These are phyloP conservation scores for Anguilla pacifica DNA, from an alignment of 2,797 vertebrate genomes.

Conservation along the genomic window DNA sequence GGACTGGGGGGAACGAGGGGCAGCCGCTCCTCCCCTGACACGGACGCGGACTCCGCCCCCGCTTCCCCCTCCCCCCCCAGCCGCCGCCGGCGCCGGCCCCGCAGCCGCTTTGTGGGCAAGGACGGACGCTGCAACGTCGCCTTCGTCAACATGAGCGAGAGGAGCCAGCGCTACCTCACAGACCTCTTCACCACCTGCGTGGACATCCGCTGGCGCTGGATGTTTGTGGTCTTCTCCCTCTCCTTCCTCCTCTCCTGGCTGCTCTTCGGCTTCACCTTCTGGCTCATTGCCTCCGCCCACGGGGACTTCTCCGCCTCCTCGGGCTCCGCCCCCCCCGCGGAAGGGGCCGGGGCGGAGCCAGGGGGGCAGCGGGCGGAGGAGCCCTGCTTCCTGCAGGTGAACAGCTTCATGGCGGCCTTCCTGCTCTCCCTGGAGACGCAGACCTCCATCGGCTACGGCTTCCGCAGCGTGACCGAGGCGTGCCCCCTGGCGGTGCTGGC, in stretches of 20 bases:
- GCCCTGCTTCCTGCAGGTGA: conserved; percentile 87
- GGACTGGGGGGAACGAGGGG: conserved; percentile 58
- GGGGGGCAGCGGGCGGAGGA: conserved; percentile 59
- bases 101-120: conserved; percentile 80
- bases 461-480: conserved; percentile 89
- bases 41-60: conserved; percentile 54
- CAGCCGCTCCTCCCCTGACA: conserved; percentile 50
- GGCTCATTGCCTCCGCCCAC: conserved; percentile 85
- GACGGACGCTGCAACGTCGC: conserved; percentile 81
- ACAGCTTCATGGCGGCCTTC: conserved; percentile 91
- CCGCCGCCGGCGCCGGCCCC: conserved; percentile 64
- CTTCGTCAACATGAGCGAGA: conserved; percentile 89
- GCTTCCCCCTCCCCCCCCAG: conserved; percentile 56
- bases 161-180: conserved; percentile 87
- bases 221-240: conserved; percentile 90
- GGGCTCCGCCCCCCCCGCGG: conserved; percentile 53
- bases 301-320: conserved; percentile 70
- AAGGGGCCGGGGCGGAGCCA: conserved; percentile 53
- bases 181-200: conserved; percentile 94
- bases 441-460: conserved; percentile 90
- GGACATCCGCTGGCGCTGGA: conserved; percentile 94
- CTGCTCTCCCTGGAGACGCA: conserved; percentile 88
- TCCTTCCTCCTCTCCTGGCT: conserved; percentile 93
- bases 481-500: conserved; percentile 88
- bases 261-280: conserved; percentile 88